phyloP scores from a whole-genome alignment of 1,140 invertebrate genomes.

The Bombus cullumanus region DNA sequence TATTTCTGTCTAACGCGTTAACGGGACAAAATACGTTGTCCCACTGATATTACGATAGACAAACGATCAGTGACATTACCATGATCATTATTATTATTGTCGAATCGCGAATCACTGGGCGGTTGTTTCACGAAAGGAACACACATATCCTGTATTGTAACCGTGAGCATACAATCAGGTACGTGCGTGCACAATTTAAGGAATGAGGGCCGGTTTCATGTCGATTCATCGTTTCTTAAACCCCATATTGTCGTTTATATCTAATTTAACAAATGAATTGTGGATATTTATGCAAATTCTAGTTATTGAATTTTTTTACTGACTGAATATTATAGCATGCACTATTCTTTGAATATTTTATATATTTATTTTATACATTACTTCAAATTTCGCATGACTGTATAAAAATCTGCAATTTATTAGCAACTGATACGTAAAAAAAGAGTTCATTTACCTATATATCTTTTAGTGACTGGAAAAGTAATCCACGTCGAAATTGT shows the following conservation, averaged over 20 bases:
- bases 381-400: not conserved
- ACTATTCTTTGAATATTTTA: too few relatives aligned
- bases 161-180: slow-evolving; percentile 7
- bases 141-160: slow-evolving; percentile 21
- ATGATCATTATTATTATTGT: slow-evolving; percentile 19
- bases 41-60: slow-evolving; percentile 44
- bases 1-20: not conserved
- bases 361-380: not conserved
- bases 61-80: slow-evolving; percentile 13
- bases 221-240: not conserved
- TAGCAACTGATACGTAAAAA: too few relatives aligned
- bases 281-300: not conserved
- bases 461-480: not conserved
- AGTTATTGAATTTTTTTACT: too few relatives aligned
- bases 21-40: slow-evolving; percentile 8
- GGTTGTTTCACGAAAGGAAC: slow-evolving; percentile 10
- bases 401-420: not conserved
- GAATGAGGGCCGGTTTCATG: slow-evolving; percentile 25
- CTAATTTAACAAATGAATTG: not conserved
- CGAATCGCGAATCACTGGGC: not conserved
- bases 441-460: too few relatives aligned
- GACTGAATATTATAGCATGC: too few relatives aligned
- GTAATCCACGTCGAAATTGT: not conserved
- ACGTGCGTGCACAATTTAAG: not conserved
- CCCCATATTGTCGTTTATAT: not conserved